Evolutionary conservation across 2,113 vertebrate genomes (phyloP), one percentile per base, ranked within the genome.

Genomic region (Lynx canadensis): DNA sequence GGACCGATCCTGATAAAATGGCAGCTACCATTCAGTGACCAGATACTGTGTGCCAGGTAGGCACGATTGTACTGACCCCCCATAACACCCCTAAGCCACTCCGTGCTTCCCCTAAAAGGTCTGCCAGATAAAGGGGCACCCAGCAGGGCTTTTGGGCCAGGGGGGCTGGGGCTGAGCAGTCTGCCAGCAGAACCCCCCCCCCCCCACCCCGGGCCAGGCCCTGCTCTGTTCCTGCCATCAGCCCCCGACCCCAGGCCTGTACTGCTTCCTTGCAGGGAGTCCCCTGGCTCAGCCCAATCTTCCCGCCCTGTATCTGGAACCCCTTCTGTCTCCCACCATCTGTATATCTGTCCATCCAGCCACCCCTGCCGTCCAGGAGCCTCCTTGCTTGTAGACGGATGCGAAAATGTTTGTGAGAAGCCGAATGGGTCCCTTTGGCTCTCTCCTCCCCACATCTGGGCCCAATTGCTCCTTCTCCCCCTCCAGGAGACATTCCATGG

Each of bases 391-490:
- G 85, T 91, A 98, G 97, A 98, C 0, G 0, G 97, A 98, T 93
- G 80, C 95, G 76, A 57, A 95, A 92, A 97, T 93, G 96, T 97
- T 97, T 96, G 92, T 91, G 91, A 96, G 96, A 57, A 94, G 83
- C 97, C 96, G 93, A 97, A 96, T 97, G 96, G 97, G 95, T 97
- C 96, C 92, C 98, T 96, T 78, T 63, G 92, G 98, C 98, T 97
- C 92, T 93, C 97, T 98, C 63, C 97, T 98, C 97, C 96, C 94
- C 98, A 99, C 98, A 98, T 98, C 98, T 98, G 98, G 98, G 97
- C 96, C 97, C 94, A 80, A 97, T 98, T 94, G 96, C 87, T 60
- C 31, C 76, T 87, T 97, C 60, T 97, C 92, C 97, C 98, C 96
- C 98, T 97, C 98, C 98, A 96, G 98, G 91, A 98, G 94, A 97